Base-by-base conservation (phyloP, 2,797 vertebrate genomes). In the Merluccius polli region DNA sequence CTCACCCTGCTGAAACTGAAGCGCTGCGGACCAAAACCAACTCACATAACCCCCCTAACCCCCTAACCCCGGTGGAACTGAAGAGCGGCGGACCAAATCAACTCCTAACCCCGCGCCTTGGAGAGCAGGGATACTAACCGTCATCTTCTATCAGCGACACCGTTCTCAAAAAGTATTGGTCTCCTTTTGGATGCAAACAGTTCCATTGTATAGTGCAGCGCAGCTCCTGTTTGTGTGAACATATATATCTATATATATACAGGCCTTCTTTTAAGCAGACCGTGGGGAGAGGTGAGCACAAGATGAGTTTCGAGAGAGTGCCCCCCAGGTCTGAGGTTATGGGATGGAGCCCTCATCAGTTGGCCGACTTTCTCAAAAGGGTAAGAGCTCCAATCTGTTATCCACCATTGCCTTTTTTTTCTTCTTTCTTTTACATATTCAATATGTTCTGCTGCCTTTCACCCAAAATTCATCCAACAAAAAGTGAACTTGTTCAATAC, bases 341-440 rank as follows among this genome's bases (percentile, higher is more conserved):
- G 83, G 85, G 75, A n/a, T 95, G 94, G 94, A 90, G 77, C 73
- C 75, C 93, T 0, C 86, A 85, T 4, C 85, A 89, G 75, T 84
- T 95, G 78, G 91, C 93, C 0, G 90, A 93, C 13, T 93, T 89
- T 88, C 79, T 94, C 76, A 92, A 76, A 81, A 90, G n/a, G 91
- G 94, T 95, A 84, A 93, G 93, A 68, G 72, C 31, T 16, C 11
- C 0, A 7, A 18, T 30, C 18, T 63, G n/a, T 63, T 27, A 4
- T 63, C 4, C 4, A 24, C 21, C 52, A 8, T n/a, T 52, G 48
- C 7, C 7, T 2, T 11, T 2, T 63, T 63, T 52, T 8, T 35
- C 3, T 35, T n/a, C 1, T 21, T 52, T 35, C 33, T 35, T 21
- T 21, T 7, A n/a, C 48, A 52, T 52, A 9, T 52, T 52, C 15